These are phyloP conservation scores for Cyrtonyx montezumae DNA, from an alignment of 2,113 vertebrate species.

Conservation along the genomic window DNA sequence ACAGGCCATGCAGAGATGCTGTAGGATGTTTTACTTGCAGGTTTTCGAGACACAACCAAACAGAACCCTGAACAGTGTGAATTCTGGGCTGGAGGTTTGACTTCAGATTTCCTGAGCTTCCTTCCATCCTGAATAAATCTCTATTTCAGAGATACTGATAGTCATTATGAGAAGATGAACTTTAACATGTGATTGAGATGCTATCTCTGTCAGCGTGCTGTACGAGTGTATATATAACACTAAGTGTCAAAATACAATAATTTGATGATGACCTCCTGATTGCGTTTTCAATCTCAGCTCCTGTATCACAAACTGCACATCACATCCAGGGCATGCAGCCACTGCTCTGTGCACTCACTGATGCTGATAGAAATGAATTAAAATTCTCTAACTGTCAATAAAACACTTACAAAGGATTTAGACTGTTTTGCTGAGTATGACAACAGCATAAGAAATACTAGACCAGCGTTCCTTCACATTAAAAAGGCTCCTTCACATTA, in stretches of 20 bases:
- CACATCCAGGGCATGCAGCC: not conserved
- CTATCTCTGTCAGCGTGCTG: not conserved
- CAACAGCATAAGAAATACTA: not conserved
- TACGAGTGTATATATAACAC: not conserved
- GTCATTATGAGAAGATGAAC: not conserved
- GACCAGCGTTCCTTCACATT: not conserved
- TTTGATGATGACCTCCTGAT: not conserved
- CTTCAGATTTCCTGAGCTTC: not conserved
- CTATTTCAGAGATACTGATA: not conserved
- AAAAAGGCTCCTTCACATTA: not conserved
- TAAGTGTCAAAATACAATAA: not conserved
- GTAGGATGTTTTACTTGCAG: not conserved
- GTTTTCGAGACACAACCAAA: not conserved
- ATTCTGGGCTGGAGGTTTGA: not conserved
- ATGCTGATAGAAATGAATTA: not conserved
- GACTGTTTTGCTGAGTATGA: not conserved
- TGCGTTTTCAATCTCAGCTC: not conserved
- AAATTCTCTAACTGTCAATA: constrained; percentile 3
- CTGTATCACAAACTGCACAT: not conserved
- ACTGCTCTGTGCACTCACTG: not conserved
- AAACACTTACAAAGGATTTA: not conserved
- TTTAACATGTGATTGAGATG: not conserved
- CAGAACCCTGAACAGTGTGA: not conserved
- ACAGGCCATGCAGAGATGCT: not conserved
- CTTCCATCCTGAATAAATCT: not conserved